Conservation (phyloP, 2,113 vertebrate genomes). For the Gnathonemus longibarbis region DNA sequence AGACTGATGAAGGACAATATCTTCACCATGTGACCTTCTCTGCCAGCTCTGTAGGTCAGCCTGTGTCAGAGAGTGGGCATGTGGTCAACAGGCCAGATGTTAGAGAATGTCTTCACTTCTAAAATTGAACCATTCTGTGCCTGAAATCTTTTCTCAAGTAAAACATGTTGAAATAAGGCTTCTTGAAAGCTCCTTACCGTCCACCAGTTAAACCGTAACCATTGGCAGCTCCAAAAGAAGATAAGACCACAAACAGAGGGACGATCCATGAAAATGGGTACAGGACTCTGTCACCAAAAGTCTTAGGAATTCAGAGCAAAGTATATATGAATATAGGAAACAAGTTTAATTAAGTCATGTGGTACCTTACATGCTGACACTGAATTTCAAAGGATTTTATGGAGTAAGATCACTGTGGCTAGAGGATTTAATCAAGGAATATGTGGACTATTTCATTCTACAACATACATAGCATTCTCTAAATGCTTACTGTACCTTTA, state of each 20-base stretch:
- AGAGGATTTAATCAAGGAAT: background rate
- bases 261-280: slow-evolving; percentile 83
- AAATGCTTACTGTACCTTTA: background rate
- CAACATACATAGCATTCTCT: background rate
- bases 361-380: background rate
- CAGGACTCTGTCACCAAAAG: slow-evolving; percentile 81
- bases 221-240: slow-evolving; percentile 86
- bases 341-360: background rate
- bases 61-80: slow-evolving; percentile 52
- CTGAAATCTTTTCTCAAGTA: background rate
- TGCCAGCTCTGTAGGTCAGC: slow-evolving; percentile 75
- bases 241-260: slow-evolving; percentile 85
- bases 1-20: slow-evolving; percentile 83
- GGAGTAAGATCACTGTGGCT: too few species aligned
- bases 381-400: background rate
- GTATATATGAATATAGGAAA: slow-evolving; percentile 17
- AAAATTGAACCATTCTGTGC: background rate
- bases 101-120: background rate
- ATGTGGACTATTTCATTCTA: background rate
- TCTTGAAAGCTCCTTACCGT: slow-evolving; percentile 62
- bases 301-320: slow-evolving; percentile 59
- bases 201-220: slow-evolving; percentile 86
- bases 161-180: background rate
- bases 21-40: slow-evolving; percentile 88
- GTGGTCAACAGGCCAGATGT: background rate